These are phyloP conservation scores for Tetragonisca angustula DNA, from an alignment of 2,888 invertebrate species.

Conservation along the genomic window DNA sequence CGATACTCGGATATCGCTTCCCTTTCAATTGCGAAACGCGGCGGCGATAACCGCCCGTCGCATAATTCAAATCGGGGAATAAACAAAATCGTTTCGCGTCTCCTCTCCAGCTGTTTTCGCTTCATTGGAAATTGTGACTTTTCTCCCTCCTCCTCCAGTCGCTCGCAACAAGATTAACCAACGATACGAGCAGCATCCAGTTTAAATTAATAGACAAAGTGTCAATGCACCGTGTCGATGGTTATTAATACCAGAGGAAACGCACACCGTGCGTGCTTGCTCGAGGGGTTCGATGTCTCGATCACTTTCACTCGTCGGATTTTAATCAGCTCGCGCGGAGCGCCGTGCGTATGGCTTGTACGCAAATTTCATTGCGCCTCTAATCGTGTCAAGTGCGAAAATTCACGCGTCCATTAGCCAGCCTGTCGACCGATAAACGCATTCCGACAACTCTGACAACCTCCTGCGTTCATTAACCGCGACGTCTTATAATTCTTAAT, in stretches of 20 bases:
- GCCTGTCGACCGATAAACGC: not conserved
- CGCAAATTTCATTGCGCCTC: not conserved
- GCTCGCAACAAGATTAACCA: not conserved
- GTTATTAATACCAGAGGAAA: not conserved
- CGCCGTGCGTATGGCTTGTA: not conserved
- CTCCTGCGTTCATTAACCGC: not conserved
- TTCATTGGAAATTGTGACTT: not conserved
- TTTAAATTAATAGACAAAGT: not conserved
- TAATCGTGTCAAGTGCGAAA: not conserved
- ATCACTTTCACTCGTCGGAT: not conserved
- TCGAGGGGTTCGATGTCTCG: not conserved
- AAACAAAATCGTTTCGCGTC: constrained; percentile 18
- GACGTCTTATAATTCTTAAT: too few species aligned
- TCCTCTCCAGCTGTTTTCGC: not conserved
- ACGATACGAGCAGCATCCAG: not conserved
- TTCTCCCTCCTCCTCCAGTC: not conserved
- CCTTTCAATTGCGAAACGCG: constrained; percentile 56
- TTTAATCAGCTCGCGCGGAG: not conserved
- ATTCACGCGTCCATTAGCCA: not conserved
- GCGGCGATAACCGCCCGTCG: constrained; percentile 27
- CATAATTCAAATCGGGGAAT: constrained; percentile 16
- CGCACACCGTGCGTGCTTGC: not conserved
- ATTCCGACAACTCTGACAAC: not conserved
- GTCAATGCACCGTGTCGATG: not conserved
- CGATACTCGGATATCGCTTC: constrained; percentile 53